Conservation (phyloP, 2,113 vertebrate species). For the Nannospalax galili region DNA sequence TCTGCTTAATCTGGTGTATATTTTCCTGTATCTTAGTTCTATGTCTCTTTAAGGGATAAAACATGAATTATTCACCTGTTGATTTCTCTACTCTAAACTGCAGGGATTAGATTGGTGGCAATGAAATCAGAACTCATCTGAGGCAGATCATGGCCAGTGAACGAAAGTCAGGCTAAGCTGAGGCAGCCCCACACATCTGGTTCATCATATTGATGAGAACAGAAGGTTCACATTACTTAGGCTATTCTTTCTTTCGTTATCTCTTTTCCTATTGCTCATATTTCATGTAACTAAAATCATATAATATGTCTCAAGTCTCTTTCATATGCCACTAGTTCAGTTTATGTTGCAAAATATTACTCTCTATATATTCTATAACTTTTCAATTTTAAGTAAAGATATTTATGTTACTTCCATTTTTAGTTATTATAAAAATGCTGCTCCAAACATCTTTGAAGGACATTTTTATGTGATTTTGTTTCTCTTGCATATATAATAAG, state of each 20-base stretch:
- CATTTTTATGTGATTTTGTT: not conserved
- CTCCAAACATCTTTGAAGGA: not conserved
- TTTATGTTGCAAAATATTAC: not conserved
- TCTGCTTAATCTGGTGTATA: not conserved
- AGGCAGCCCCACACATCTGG: too few relatives aligned
- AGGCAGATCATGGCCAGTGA: not conserved
- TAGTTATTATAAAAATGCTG: not conserved
- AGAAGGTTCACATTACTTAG: too few relatives aligned
- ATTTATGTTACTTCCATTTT: not conserved
- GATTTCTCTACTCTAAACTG: not conserved
- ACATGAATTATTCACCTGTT: not conserved
- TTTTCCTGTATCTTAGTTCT: not conserved
- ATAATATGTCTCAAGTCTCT: not conserved
- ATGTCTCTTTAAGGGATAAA: not conserved
- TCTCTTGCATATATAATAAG: not conserved
- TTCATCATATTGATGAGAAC: too few relatives aligned
- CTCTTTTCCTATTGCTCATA: not conserved
- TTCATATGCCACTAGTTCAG: not conserved
- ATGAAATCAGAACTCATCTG: not conserved
- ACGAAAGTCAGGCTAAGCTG: not conserved
- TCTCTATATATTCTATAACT: not conserved
- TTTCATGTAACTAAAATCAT: not conserved
- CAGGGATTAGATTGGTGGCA: too few relatives aligned
- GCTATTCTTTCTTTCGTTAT: not conserved
- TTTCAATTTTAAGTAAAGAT: not conserved